phyloP scores from a whole-genome alignment of 2,113 vertebrate species.

The Rhinolophus sinicus region DNA sequence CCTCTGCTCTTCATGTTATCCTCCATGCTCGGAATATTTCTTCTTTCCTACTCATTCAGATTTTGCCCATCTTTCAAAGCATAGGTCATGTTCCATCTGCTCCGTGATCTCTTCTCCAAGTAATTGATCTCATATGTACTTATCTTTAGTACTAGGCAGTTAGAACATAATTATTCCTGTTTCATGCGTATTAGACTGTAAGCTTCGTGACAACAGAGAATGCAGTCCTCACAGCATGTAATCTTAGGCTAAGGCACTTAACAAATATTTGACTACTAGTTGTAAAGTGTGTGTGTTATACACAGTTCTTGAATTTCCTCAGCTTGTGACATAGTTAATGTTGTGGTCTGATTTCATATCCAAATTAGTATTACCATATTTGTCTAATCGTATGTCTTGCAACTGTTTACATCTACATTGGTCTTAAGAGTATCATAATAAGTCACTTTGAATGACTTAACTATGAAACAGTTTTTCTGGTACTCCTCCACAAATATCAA shows the following conservation, averaged over 20 bases:
- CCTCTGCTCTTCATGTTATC: background rate
- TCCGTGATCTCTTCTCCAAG: conserved; percentile 14
- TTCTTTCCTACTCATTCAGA: background rate
- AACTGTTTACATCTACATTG: background rate
- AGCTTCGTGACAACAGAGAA: background rate
- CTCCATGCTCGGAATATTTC: background rate
- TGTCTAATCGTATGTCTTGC: background rate
- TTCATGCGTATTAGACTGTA: conserved; percentile 20
- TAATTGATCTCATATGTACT: conserved; percentile 50
- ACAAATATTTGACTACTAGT: background rate
- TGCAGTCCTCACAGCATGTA: background rate
- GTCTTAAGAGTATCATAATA: background rate
- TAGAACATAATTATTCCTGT: conserved; percentile 51
- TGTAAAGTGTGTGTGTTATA: conserved; percentile 1
- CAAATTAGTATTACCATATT: background rate
- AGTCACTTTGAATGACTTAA: background rate
- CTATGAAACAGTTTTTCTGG: background rate
- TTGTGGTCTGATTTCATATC: background rate
- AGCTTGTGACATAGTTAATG: conserved; percentile 18
- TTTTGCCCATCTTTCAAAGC: conserved; percentile 13
- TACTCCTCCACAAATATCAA: background rate
- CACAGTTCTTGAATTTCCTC: conserved; percentile 49
- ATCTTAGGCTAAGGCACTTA: background rate
- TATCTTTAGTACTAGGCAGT: conserved; percentile 55
- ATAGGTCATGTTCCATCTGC: background rate